Conservation (phyloP, 1,140 invertebrate species). For the Bombus waltoni region DNA sequence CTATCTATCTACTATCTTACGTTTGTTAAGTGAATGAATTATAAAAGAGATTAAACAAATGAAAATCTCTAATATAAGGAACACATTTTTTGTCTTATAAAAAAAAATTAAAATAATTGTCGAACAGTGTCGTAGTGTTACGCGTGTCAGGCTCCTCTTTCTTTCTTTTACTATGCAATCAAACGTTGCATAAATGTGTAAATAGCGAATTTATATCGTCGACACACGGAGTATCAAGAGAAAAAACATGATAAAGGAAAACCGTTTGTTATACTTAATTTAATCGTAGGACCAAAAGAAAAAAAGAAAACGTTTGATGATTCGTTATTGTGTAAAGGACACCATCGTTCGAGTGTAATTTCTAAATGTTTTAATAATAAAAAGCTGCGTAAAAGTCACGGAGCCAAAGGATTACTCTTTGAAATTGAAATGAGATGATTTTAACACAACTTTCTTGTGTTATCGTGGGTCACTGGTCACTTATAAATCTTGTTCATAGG, state of each 20-base stretch:
- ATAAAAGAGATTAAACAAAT: background rate
- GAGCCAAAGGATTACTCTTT: background rate
- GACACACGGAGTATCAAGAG: conserved; percentile 36
- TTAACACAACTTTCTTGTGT: background rate
- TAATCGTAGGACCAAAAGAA: conserved; percentile 74
- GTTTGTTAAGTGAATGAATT: background rate
- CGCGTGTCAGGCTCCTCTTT: conserved; percentile 30
- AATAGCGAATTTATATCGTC: conserved; percentile 62
- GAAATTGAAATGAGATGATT: background rate
- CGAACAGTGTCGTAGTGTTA: conserved; percentile 51
- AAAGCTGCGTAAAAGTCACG: conserved; percentile 52
- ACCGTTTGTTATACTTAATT: conserved; percentile 74
- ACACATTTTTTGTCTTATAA: background rate
- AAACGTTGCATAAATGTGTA: conserved; percentile 60
- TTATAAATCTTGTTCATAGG: background rate
- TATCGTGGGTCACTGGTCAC: no score
- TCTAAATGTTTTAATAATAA: conserved; percentile 79
- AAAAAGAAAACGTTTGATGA: conserved; percentile 56
- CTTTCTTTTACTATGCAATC: conserved; percentile 31
- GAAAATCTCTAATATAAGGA: background rate
- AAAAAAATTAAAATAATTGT: background rate
- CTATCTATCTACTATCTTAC: conserved; percentile 33
- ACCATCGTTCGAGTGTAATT: conserved; percentile 75
- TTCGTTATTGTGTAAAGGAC: conserved; percentile 69
- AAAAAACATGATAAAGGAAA: conserved; percentile 10